Evolutionary conservation across 1,140 invertebrate genomes (phyloP).

Genomic region (Zaprionus camerounensis): DNA sequence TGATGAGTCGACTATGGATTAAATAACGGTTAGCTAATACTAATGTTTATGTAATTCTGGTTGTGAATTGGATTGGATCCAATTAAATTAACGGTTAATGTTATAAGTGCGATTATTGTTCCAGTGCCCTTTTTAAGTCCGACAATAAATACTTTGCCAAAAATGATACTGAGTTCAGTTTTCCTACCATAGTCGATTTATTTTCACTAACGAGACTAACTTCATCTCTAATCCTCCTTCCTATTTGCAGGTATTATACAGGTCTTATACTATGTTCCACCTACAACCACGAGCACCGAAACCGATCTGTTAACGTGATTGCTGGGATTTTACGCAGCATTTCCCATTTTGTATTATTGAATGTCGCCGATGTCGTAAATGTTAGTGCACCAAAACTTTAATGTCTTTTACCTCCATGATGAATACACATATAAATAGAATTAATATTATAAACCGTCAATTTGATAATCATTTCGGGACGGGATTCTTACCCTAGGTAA

Average conservation of each 20-base stretch:
- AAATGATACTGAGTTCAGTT: no score
- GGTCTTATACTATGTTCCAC: no score
- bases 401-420: background rate
- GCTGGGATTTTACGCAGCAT: background rate
- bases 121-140: no score
- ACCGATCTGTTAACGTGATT: background rate
- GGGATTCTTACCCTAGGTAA: background rate
- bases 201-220: no score
- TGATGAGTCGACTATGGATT: background rate
- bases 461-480: background rate
- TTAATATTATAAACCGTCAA: background rate
- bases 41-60: no score
- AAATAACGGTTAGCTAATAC: background rate
- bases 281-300: background rate
- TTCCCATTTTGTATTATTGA: background rate
- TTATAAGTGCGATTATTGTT: no score
- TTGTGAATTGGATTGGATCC: no score
- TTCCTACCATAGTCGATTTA: no score
- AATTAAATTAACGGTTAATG: no score
- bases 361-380: background rate
- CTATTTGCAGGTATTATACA: no score
- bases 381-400: background rate
- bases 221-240: no score
- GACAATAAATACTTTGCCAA: no score
- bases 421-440: background rate